These are phyloP conservation scores for Neoscelio sp. DNA, from an alignment of 2,888 invertebrate species.

Conservation along the genomic window DNA sequence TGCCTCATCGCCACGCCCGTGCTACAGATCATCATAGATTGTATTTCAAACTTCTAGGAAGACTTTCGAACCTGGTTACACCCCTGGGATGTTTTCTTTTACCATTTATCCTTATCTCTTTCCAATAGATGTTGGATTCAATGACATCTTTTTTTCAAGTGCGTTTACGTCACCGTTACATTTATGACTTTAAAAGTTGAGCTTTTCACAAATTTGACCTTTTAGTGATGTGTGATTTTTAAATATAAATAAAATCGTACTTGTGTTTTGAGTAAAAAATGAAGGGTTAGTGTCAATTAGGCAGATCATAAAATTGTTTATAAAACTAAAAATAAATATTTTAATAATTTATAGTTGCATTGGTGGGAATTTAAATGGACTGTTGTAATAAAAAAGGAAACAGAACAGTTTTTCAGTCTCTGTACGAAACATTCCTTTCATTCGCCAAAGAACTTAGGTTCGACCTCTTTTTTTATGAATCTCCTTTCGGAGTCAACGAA, in stretches of 20 bases:
- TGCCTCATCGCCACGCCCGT: conserved; percentile 66
- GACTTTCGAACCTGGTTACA: conserved; percentile 53
- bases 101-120: conserved; percentile 51
- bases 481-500: conserved; percentile 21
- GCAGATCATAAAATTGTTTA: too few species aligned
- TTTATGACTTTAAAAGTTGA: conserved; percentile 20
- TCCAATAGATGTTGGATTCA: conserved; percentile 43
- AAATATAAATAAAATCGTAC: too few species aligned
- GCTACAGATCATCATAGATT: conserved; percentile 71
- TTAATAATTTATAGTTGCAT: too few species aligned
- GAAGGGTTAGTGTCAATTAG: too few species aligned
- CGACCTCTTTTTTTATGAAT: conserved; percentile 18
- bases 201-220: conserved; percentile 11
- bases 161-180: conserved; percentile 18
- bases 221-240: too few species aligned
- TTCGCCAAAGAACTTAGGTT: conserved; percentile 2
- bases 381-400: neutral
- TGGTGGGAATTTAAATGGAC: neutral
- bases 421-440: conserved; percentile 14
- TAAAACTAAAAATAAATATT: too few species aligned
- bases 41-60: conserved; percentile 71
- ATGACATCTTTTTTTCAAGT: conserved; percentile 15
- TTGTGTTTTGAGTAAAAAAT: too few species aligned
- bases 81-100: conserved; percentile 60
- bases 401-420: conserved; percentile 2